Evolutionary conservation across 2,113 vertebrate genomes (phyloP), one percentile per base, ranked within the genome.

Genomic region (Macrotis lagotis): DNA sequence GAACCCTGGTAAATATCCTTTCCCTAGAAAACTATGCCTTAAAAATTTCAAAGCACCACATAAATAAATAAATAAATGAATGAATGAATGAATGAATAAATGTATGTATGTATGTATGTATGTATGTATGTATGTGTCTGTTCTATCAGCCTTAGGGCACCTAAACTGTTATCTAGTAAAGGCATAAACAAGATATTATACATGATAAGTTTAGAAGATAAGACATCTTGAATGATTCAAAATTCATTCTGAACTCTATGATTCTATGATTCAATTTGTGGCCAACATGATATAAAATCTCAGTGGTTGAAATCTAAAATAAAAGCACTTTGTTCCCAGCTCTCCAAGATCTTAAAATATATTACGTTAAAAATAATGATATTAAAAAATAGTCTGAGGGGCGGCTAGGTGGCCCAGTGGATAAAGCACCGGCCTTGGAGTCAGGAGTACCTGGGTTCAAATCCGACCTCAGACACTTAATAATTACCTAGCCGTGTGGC

Each of bases 141-240:
- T 91, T 96, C 94, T 92, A 94, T 8, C 88, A 8, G 14, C 22
- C 16, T 52, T 48, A 88, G 26, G 50, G 16, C 0, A 10, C 25
- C 88, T 94, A 93, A 91, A 8, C 66, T 94, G 16, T 91, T 90
- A 94, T 31, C 83, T 90, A 90, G 89, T 19, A 74, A 51, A 94
- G 53, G 28, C 88, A 92, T n/a, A 51, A 92, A 92, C 59, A 93
- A 92, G 10, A 11, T 66, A 37, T 66, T 66, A 66, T 37, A 37
- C 12, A 37, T 66, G n/a, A n/a, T n/a, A n/a, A n/a, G n/a, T n/a
- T n/a, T n/a, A 66, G 59, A 66, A 37, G 11, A 66, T 66, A 26
- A 53, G 10, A 12, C 59, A 66, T 37, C 59, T 6, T 66, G 4
- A 37, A 31, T 59, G 28, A 59, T 12, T 91, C 94, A 91, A 94